These are phyloP conservation scores for Sciaenops ocellatus DNA, from an alignment of 2,797 vertebrate genomes.

Conservation along the genomic window DNA sequence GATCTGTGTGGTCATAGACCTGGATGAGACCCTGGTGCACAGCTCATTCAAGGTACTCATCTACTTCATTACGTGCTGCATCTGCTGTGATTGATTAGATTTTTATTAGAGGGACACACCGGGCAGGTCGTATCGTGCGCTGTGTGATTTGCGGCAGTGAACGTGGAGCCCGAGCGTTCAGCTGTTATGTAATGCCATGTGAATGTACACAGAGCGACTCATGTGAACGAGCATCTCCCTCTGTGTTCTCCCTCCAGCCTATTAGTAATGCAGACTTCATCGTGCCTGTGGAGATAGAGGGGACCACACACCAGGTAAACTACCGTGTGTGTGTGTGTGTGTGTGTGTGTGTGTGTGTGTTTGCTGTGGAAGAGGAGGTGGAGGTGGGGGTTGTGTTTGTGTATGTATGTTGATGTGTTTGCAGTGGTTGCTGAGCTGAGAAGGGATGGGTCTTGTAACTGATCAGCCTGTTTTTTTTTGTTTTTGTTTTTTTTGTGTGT, in stretches of 20 bases:
- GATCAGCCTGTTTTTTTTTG: slow-evolving; percentile 50
- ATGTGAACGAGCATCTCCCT: slow-evolving; percentile 62
- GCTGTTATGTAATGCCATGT: slow-evolving; percentile 76
- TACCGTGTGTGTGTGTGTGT: slow-evolving; percentile 37
- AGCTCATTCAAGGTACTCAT: slow-evolving; percentile 91
- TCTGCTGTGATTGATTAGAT: slow-evolving; percentile 6
- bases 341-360: slow-evolving; percentile 50
- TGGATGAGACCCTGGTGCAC: slow-evolving; percentile 92
- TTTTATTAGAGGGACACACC: neutral
- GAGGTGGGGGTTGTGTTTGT: slow-evolving; percentile 49
- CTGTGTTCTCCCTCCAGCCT: slow-evolving; percentile 84
- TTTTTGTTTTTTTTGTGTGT: too few relatives aligned
- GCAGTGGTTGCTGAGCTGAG: slow-evolving; percentile 69
- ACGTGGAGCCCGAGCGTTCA: slow-evolving; percentile 19
- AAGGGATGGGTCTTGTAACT: slow-evolving; percentile 73
- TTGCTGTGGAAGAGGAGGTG: slow-evolving; percentile 10
- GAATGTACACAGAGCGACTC: slow-evolving; percentile 66
- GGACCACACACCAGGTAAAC: slow-evolving; percentile 92
- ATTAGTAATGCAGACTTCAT: slow-evolving; percentile 94
- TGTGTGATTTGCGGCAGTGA: slow-evolving; percentile 50
- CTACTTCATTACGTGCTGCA: too few relatives aligned
- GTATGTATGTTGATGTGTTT: slow-evolving; percentile 66
- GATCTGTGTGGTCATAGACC: slow-evolving; percentile 92
- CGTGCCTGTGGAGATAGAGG: slow-evolving; percentile 94
- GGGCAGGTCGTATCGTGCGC: neutral